Evolutionary conservation across 2,888 invertebrate genomes (phyloP), one percentile per base, ranked within the genome.

Genomic region (Agrochola litura): DNA sequence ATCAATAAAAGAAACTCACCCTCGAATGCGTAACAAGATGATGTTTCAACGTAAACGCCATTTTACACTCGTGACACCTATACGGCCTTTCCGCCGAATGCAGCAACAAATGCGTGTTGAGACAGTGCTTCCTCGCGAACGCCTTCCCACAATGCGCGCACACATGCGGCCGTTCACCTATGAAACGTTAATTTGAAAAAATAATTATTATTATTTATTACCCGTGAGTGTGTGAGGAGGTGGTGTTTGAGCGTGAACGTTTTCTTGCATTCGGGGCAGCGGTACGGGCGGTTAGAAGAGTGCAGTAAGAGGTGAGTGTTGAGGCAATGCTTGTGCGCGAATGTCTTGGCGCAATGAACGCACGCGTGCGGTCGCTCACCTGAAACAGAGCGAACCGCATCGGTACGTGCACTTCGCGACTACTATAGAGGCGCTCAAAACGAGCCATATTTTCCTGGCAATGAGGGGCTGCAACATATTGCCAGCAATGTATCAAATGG

Each of bases 1-100:
- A 1, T 16, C 22, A 22, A 71, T 49, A 52, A 46, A 60, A 71
- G 63, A 70, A 61, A 92, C 96, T 95, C 90, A 98, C 98, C 92
- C 98, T 97, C 22, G 98, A 97, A 94, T 98, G 98, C 82, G 98
- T 98, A 80, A 98, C 97, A 88, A 98, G 97, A 94, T 98, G 98
- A 94, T 98, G 98, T 92, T 98, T 98, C 79, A 98, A 95, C 1
- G 98, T 98, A 91, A 98, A 98, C 81, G 98, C 98, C 96, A 98
- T 98, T 95, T 98, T 98, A 95, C 98, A 98, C 95, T 98, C 98
- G 83, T 97, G 97, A 92, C 98, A 98, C 92, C 98, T 97, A 95
- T 98, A 98, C 64, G 98, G 98, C 87, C 98, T 96, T 86, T 98
- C 98, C 54, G 98, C 98, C 61, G 98, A 98, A 93, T 98, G 98